phyloP scores from a whole-genome alignment of 2,888 invertebrate genomes.

The Parapristionchus giblindavisi region DNA sequence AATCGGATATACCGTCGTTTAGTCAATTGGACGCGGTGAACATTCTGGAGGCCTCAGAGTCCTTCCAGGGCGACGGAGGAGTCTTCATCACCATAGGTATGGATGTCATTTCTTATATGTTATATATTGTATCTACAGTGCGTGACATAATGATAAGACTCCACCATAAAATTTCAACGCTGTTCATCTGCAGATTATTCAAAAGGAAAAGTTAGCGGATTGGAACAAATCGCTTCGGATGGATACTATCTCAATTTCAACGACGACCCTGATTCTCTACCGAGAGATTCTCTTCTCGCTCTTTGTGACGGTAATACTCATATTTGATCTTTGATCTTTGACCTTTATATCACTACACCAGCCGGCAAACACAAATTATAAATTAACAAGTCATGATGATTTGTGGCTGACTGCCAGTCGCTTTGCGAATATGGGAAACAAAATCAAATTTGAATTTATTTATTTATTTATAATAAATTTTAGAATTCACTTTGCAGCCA shows the following conservation, averaged over 20 bases:
- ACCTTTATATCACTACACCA: not conserved
- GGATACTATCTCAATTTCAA: constrained; percentile 8
- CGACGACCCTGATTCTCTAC: not conserved
- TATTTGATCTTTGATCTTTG: too few relatives aligned
- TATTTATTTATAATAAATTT: not conserved
- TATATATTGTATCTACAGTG: not conserved
- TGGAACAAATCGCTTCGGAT: not conserved
- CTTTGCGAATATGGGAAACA: too few relatives aligned
- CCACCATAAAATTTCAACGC: not conserved
- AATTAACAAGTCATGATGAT: not conserved
- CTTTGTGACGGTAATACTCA: constrained; percentile 15
- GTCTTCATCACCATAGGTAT: constrained; percentile 15
- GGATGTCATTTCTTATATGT: not conserved
- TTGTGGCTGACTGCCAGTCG: too few relatives aligned
- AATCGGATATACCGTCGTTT: not conserved
- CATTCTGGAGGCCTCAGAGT: constrained; percentile 1
- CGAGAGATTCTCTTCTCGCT: not conserved
- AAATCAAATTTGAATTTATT: too few relatives aligned
- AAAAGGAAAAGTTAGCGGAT: not conserved
- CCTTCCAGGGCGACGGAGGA: constrained; percentile 21
- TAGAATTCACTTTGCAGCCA: constrained; percentile 6
- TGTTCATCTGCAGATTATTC: constrained; percentile 4
- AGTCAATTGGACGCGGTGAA: constrained; percentile 11
- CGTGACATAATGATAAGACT: not conserved
- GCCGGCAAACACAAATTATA: too few relatives aligned